Evolutionary conservation across 2,797 vertebrate genomes (phyloP), one percentile per base, ranked within the genome.

Genomic region (Myotis daubentonii): DNA sequence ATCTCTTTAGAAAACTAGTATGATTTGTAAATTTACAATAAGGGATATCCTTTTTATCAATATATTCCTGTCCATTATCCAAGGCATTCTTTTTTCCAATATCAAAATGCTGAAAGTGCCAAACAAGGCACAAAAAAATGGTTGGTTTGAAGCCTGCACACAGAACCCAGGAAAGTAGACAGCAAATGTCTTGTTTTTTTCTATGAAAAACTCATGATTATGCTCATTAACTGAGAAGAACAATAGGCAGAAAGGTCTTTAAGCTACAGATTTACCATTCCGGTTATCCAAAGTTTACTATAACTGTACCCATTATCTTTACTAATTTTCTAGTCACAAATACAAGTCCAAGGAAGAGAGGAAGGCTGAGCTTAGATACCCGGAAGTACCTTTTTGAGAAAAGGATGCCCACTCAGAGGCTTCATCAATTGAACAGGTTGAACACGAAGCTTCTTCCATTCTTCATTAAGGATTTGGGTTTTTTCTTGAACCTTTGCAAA

Each of bases 381-480:
- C 57, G 3, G 19, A 93, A 92, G 79, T 94, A 99, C 99, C 99
- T 99, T 99, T 91, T 99, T 99, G 85, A 98, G 98, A 95, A 99
- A 98, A 0, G 98, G 97, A 68, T 98, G 98, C 33, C 99, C 99
- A 12, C 98, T 98, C 89, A 98, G 97, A 0, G 99, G 98, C 92
- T 99, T 99, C 98, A 99, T 98, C 84, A 99, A 36, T 36, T 99
- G 99, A 86, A 99, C 98, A 0, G 99, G 98, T 95, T 99, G 99
- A 60, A 99, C 98, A 53, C 99, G 98, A 79, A 99, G 99, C 83
- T 98, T 99, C 98, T 99, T 99, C 99, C 99, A 99, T 57, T 99
- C 99, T 86, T 99, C 98, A 38, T 99, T 99, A 94, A 99, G 98
- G 71, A 99, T 96, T 16, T 99, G 98, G 23, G 99, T 99, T 97